Conservation (phyloP, 2,888 invertebrate genomes). For the Cactoblastis cactorum region DNA sequence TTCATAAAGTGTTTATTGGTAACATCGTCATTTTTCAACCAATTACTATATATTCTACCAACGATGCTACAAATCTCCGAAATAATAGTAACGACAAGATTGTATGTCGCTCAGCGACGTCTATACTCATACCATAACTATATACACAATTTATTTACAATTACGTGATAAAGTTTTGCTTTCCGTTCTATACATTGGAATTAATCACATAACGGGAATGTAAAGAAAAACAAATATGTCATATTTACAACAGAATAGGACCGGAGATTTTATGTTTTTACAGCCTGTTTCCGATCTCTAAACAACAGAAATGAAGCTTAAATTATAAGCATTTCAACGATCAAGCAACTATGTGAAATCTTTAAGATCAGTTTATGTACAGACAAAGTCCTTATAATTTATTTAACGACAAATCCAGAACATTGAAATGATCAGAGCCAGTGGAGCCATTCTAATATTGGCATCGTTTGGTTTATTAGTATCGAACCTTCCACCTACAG, state of each 20-base stretch:
- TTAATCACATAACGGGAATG: constrained; percentile 74
- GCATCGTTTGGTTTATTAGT: constrained; percentile 54
- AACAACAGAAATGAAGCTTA: constrained; percentile 62
- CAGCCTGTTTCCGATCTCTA: constrained; percentile 35
- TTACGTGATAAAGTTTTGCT: constrained; percentile 62
- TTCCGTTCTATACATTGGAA: constrained; percentile 65
- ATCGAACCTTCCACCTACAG: constrained; percentile 60
- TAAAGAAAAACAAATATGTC: constrained; percentile 50
- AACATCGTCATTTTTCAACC: constrained; percentile 52
- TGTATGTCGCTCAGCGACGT: constrained; percentile 68
- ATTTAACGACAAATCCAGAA: constrained; percentile 57
- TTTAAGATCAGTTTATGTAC: constrained; percentile 55
- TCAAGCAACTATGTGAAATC: constrained; percentile 59
- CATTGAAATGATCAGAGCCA: constrained; percentile 49
- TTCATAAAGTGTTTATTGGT: constrained; percentile 35
- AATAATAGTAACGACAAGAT: constrained; percentile 41
- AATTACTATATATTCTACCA: constrained; percentile 43
- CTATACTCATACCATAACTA: constrained; percentile 52
- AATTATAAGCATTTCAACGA: constrained; percentile 47
- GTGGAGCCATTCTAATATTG: constrained; percentile 35
- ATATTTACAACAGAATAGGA: constrained; percentile 55
- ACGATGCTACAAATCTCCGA: constrained; percentile 42
- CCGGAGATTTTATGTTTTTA: constrained; percentile 31
- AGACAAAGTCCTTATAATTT: constrained; percentile 30
- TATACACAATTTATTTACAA: constrained; percentile 75